phyloP scores from a whole-genome alignment of 2,888 invertebrate species.

The Aphodius sticticus region DNA sequence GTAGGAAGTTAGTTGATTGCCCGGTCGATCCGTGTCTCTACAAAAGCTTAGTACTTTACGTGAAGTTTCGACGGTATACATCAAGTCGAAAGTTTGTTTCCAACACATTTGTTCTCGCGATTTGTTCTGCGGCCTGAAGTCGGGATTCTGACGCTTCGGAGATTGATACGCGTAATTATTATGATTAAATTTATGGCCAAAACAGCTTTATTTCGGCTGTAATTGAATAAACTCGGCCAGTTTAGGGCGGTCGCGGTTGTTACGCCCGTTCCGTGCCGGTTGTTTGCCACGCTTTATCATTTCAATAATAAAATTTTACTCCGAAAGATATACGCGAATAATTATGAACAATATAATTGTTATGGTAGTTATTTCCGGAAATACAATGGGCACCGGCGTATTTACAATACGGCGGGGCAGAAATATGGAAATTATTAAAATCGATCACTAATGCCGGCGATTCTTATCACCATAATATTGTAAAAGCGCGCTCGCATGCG shows the following conservation, averaged over 20 bases:
- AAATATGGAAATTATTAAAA: constrained; percentile 43
- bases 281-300: neutral
- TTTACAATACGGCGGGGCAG: neutral
- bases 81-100: neutral
- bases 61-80: neutral
- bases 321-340: neutral
- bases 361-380: neutral
- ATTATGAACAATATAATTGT: neutral
- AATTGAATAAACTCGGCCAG: neutral
- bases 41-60: neutral
- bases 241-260: neutral
- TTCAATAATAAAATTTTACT: neutral
- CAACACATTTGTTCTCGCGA: neutral
- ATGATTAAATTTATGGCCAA: neutral
- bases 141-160: neutral
- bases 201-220: neutral
- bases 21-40: neutral
- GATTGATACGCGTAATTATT: neutral
- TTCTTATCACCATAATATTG: constrained; percentile 45
- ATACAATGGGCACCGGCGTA: neutral
- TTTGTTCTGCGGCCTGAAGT: neutral
- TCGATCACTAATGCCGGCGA: constrained; percentile 46
- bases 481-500: constrained; percentile 37
- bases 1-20: neutral
- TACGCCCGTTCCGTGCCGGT: neutral